phyloP scores from a whole-genome alignment of 2,888 invertebrate genomes.

The Epinotia nisella region DNA sequence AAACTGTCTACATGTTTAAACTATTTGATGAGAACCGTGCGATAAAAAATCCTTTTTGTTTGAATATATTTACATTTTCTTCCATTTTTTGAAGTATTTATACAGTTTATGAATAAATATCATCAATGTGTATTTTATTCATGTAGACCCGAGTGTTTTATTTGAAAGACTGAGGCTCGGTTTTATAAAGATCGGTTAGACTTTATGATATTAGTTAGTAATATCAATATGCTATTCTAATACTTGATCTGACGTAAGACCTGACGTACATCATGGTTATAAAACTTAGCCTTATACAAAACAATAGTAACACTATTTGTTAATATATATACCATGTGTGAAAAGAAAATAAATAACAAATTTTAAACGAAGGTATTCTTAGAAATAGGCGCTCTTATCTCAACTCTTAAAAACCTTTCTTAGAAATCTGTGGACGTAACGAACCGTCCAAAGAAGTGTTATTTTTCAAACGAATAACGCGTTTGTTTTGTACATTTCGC shows the following conservation, averaged over 20 bases:
- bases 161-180: neutral
- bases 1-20: constrained; percentile 14
- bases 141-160: constrained; percentile 12
- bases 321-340: too few relatives aligned
- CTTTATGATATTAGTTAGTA: neutral
- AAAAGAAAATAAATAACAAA: too few relatives aligned
- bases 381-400: too few relatives aligned
- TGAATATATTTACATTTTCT: constrained; percentile 8
- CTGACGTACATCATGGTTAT: neutral
- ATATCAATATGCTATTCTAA: neutral
- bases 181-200: neutral
- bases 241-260: neutral
- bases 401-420: too few relatives aligned
- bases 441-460: too few relatives aligned
- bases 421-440: too few relatives aligned
- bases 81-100: constrained; percentile 15
- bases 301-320: too few relatives aligned
- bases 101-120: neutral
- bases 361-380: too few relatives aligned
- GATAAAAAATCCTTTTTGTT: neutral
- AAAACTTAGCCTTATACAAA: neutral
- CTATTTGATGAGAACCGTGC: neutral
- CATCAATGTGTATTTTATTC: neutral
- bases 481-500: too few relatives aligned
- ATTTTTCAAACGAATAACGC: too few relatives aligned